Percentiles rank a stretch among this genome's conserved stretches.
Evolutionary conservation across 2,113 vertebrate species (phyloP).

Genomic region (Oncorhynchus nerka): DNA sequence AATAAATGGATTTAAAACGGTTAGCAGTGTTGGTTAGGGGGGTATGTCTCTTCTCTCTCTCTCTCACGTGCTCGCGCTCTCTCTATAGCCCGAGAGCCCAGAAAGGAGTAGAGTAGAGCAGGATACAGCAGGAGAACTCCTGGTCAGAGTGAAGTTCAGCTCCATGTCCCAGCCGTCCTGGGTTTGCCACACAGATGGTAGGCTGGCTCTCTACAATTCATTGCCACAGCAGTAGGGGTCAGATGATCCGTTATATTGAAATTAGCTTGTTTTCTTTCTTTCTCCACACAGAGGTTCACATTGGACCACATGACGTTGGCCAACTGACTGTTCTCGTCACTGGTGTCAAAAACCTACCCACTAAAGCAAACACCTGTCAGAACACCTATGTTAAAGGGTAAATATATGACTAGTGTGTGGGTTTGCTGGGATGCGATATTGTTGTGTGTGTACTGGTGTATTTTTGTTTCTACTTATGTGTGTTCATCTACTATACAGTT

Average conservation of each 20-base stretch:
- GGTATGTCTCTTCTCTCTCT: background rate
- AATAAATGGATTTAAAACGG: too few relatives aligned
- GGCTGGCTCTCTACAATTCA: background rate
- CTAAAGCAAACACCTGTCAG: slow-evolving; percentile 61
- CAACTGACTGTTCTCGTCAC: slow-evolving; percentile 74
- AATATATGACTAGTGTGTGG: slow-evolving; percentile 1
- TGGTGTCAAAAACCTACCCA: slow-evolving; percentile 70
- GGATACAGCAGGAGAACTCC: slow-evolving; percentile 50
- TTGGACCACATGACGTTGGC: slow-evolving; percentile 36
- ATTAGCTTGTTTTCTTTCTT: background rate
- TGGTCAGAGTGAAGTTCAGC: slow-evolving; percentile 60
- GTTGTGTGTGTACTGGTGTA: slow-evolving; percentile 15
- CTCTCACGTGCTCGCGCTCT: background rate
- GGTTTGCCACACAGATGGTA: slow-evolving; percentile 51
- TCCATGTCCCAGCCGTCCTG: slow-evolving; percentile 42
- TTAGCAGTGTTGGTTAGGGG: background rate
- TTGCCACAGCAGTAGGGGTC: slow-evolving; percentile 43
- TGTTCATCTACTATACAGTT: too few relatives aligned
- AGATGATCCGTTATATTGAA: slow-evolving; percentile 10
- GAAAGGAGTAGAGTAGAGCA: slow-evolving; percentile 39
- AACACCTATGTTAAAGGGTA: slow-evolving; percentile 79
- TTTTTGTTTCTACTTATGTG: too few relatives aligned
- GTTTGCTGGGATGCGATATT: slow-evolving; percentile 14
- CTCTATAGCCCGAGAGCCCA: slow-evolving; percentile 32
- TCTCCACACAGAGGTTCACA: slow-evolving; percentile 52